Conservation (phyloP, 2,888 invertebrate species). For the Hyposoter dolosus region DNA sequence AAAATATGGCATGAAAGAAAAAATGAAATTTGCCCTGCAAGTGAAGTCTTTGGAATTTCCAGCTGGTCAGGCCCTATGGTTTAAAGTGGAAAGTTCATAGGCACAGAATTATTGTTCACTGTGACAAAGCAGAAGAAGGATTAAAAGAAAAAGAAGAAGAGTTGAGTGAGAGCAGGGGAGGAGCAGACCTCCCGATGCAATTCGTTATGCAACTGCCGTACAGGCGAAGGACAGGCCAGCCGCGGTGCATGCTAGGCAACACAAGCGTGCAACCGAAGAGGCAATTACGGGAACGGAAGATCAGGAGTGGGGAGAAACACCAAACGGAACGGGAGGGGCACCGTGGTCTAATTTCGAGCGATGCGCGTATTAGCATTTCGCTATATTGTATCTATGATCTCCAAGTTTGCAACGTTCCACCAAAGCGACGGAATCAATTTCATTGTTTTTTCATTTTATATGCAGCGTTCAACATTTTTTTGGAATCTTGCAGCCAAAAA, state of each 20-base stretch:
- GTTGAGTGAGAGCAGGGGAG: slow-evolving; percentile 22
- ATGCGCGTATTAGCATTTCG: slow-evolving; percentile 60
- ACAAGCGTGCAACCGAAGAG: slow-evolving; percentile 63
- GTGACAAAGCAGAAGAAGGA: slow-evolving; percentile 11
- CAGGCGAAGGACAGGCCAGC: slow-evolving; percentile 70
- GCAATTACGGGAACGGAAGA: slow-evolving; percentile 68
- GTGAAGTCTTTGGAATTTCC: slow-evolving; percentile 35
- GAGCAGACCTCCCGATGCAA: slow-evolving; percentile 61
- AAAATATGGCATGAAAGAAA: neutral
- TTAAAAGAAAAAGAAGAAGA: slow-evolving; percentile 25
- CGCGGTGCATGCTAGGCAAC: slow-evolving; percentile 40
- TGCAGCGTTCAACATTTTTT: neutral
- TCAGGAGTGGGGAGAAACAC: slow-evolving; percentile 46
- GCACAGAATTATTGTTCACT: neutral
- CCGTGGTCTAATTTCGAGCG: slow-evolving; percentile 76
- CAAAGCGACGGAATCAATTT: neutral
- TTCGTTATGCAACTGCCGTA: slow-evolving; percentile 73
- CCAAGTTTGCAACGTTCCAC: slow-evolving; percentile 1
- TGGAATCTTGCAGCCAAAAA: neutral
- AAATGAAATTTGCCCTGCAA: slow-evolving; percentile 17
- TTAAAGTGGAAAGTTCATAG: slow-evolving; percentile 5
- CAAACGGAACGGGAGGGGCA: slow-evolving; percentile 71
- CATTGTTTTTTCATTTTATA: neutral
- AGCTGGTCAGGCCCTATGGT: neutral
- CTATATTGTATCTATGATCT: slow-evolving; percentile 44